Evolutionary conservation across 2,797 vertebrate genomes (phyloP).

Genomic region (Micromesistius poutassou): DNA sequence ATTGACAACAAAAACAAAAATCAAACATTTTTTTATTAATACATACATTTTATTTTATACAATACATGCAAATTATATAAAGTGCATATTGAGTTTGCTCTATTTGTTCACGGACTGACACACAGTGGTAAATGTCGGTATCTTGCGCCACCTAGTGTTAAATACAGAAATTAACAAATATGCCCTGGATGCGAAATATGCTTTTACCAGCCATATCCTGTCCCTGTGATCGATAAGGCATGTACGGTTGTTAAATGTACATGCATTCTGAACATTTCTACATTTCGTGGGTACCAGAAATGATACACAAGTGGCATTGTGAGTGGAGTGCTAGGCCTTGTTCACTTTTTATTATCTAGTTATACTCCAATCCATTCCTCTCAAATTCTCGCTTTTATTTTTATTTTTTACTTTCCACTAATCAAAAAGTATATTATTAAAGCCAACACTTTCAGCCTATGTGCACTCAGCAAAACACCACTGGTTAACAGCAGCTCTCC

Average conservation of each 20-base stretch:
- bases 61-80: neutral
- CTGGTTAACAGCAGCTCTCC: neutral
- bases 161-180: neutral
- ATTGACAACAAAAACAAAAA: too few species aligned
- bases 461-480: neutral
- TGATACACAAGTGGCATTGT: neutral
- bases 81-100: neutral
- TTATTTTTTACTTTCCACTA: too few species aligned
- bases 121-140: neutral
- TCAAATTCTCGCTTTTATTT: too few species aligned
- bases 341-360: too few species aligned
- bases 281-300: neutral
- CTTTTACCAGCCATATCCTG: neutral
- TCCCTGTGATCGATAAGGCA: neutral
- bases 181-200: too few species aligned
- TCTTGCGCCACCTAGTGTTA: neutral
- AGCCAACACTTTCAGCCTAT: too few species aligned
- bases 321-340: too few species aligned
- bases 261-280: slow-evolving; percentile 34
- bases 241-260: slow-evolving; percentile 67
- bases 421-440: too few species aligned
- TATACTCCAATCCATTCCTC: too few species aligned
- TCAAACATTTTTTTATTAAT: too few species aligned
- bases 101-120: neutral
- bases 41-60: too few species aligned